These are phyloP conservation scores for Chelonia mydas DNA, from an alignment of 2,797 vertebrate genomes.

Conservation along the genomic window DNA sequence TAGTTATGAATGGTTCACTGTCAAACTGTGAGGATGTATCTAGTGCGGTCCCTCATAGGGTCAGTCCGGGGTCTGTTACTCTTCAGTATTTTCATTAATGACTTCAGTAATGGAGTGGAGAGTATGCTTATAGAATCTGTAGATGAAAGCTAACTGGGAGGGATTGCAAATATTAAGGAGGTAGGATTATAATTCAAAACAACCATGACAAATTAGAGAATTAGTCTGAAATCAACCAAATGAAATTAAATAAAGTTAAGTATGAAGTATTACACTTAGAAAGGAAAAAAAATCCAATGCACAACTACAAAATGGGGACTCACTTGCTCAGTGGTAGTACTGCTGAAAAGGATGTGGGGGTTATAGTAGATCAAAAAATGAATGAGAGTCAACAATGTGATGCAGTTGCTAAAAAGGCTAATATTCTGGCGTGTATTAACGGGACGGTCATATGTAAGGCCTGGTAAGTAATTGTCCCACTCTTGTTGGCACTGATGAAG, in stretches of 20 bases:
- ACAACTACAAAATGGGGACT: neutral
- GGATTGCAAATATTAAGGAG: neutral
- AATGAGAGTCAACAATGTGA: neutral
- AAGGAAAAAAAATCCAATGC: neutral
- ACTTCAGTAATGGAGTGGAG: neutral
- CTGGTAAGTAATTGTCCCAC: neutral
- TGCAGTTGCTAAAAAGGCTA: neutral
- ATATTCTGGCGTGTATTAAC: neutral
- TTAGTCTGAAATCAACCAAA: neutral
- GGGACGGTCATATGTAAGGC: neutral
- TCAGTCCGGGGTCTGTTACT: neutral
- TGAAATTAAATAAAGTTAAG: neutral
- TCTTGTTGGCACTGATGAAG: neutral
- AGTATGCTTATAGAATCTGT: neutral
- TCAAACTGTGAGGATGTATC: neutral
- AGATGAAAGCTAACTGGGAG: neutral
- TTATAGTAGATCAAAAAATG: neutral
- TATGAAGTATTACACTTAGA: neutral
- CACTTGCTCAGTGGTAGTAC: neutral
- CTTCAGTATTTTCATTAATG: neutral
- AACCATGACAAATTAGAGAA: no score
- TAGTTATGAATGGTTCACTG: no score
- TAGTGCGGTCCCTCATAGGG: neutral
- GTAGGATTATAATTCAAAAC: neutral
- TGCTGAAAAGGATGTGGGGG: neutral